Evolutionary conservation across 2,888 invertebrate species (phyloP), one percentile per base, ranked within the genome.

Genomic region (Hyalella azteca): DNA sequence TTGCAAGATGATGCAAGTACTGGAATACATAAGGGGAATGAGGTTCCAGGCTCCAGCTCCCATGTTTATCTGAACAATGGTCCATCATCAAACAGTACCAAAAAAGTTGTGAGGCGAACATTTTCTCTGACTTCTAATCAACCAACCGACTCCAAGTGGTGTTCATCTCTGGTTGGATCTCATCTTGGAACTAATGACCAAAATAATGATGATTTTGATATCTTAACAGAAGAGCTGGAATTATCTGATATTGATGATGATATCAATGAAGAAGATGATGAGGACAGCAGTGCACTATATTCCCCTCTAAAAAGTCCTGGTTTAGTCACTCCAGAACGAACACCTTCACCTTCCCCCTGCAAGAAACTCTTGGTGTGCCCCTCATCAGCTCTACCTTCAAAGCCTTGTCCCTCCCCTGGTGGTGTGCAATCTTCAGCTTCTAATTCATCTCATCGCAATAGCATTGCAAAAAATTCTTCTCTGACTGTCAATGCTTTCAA

Each of bases 291-390:
- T 66, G 36, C 19, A n/a, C 15, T 66, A 36, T 66, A 66, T 66
- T 66, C 66, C 26, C 66, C 66, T 36, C 19, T 66, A 29, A 36
- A 22, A 22, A 66, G 66, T 66, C 66, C 66, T 66, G 13, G 66
- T 22, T 36, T 78, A 11, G 66, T 78, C 26, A 41, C 39, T 40
- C 78, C 78, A 15, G 11, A 4, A 2, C 32, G 78, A 66, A 66
- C 78, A 7, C 78, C 78, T 1, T 54, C 59, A 13, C 78, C 60
- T 19, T 78, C 78, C 32, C 66, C 78, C 22, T 22, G n/a, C 32
- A 49, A 48, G 26, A 41, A 73, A n/a, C 4, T 26, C 9, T 39
- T 41, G 9, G 22, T n/a, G n/a, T n/a, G n/a, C 39, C 22, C 40
- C 41, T 15, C 15, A 9, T 26, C n/a, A 26, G 45, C n/a, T 40